Evolutionary conservation across 2,797 vertebrate genomes (phyloP), one percentile per base, ranked within the genome.

Genomic region (Crenuchus spilurus): DNA sequence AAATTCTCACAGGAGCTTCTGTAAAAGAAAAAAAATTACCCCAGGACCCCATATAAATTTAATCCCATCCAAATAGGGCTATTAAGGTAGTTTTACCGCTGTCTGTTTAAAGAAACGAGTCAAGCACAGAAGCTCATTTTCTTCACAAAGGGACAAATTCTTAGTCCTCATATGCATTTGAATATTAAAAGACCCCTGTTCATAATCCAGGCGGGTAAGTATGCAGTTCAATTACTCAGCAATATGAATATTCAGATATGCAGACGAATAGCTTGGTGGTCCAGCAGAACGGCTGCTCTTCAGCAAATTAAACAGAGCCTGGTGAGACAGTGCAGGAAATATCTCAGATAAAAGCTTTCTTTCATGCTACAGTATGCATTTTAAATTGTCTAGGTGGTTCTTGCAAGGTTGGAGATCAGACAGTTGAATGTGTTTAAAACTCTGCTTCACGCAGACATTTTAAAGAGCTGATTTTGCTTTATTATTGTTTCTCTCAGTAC

Each of bases 221-320:
- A 41, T 61, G 58, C 35, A 39, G 33, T 61, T 39, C 57, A 37
- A 10, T 39, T 60, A 24, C 35, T 61, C 58, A 14, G 58, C 11
- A 10, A 14, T 61, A 61, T 61, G 58, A 61, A 61, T 61, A 61
- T 61, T 61, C 58, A 41, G 28, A 51, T 51, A 51, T 51, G 48
- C 48, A 51, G 48, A 26, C 20, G 7, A 26, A 61, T 41, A 11
- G 11, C 28, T 51, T 11, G 20, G 18, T 51, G 48, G 48, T 51
- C 22, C 48, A 24, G 41, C 58, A 61, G 35, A 13, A 39, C 35
- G 13, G 18, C 20, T 41, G 33, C 58, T 61, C 58, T 60, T 18
- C 33, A 20, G 58, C 58, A 61, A 39, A 24, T 61, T 41, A 61
- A 41, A 18, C 31, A 41, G n/a, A 24, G 58, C 35, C 10, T 39